phyloP scores from a whole-genome alignment of 2,888 invertebrate species.

The Drosophila incognita region DNA sequence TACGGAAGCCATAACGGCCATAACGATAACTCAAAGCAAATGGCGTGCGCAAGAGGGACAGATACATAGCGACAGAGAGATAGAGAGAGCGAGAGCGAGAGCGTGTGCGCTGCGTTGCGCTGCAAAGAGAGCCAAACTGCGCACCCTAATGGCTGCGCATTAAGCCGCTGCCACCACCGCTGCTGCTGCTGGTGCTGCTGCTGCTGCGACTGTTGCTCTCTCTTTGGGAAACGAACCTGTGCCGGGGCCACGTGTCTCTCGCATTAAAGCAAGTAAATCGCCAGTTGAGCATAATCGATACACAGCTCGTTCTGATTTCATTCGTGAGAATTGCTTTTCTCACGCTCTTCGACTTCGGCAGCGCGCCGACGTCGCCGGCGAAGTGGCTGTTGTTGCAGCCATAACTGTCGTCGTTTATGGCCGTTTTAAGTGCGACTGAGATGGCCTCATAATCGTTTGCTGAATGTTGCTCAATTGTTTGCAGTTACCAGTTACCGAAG shows the following conservation, averaged over 20 bases:
- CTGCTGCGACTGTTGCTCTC: slow-evolving; percentile 27
- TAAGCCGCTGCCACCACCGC: slow-evolving; percentile 18
- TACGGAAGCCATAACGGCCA: slow-evolving; percentile 85
- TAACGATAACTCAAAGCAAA: slow-evolving; percentile 83
- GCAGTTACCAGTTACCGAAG: slow-evolving; percentile 52
- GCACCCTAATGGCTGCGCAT: slow-evolving; percentile 71
- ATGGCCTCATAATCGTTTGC: slow-evolving; percentile 85
- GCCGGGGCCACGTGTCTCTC: slow-evolving; percentile 76
- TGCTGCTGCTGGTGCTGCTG: slow-evolving; percentile 9
- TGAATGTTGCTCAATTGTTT: slow-evolving; percentile 82
- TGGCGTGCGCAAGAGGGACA: slow-evolving; percentile 68
- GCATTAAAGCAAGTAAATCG: slow-evolving; percentile 78
- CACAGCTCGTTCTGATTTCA: slow-evolving; percentile 72
- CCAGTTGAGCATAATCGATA: slow-evolving; percentile 81
- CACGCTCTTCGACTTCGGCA: slow-evolving; percentile 74
- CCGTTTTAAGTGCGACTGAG: slow-evolving; percentile 85
- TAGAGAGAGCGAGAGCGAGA: slow-evolving; percentile 6
- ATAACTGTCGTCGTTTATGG: slow-evolving; percentile 84
- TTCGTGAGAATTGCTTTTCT: slow-evolving; percentile 81
- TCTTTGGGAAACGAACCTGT: slow-evolving; percentile 46
- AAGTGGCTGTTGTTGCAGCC: slow-evolving; percentile 63
- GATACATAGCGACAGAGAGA: slow-evolving; percentile 31
- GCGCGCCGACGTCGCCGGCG: slow-evolving; percentile 53
- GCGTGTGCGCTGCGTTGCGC: slow-evolving; percentile 21
- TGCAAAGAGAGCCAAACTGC: slow-evolving; percentile 57